These are phyloP conservation scores for Brachionus angularis DNA, from an alignment of 1,140 invertebrate species.

Conservation along the genomic window DNA sequence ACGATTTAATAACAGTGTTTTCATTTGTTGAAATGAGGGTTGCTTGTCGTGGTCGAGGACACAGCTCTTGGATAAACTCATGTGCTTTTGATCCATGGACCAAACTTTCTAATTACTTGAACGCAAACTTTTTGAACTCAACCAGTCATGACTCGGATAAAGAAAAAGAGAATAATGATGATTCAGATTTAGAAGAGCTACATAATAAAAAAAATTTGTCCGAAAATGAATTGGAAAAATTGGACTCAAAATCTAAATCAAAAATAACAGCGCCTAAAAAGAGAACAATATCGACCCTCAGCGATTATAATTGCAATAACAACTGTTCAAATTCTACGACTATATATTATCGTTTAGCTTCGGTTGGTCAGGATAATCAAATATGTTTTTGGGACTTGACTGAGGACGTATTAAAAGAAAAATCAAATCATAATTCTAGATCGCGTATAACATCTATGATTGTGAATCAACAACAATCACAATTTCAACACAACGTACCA, in stretches of 20 bases:
- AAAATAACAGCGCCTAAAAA: constrained; percentile 28
- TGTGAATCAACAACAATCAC: constrained; percentile 28
- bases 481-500: constrained; percentile 1
- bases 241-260: not conserved
- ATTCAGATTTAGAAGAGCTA: constrained; percentile 21
- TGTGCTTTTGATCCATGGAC: constrained; percentile 86
- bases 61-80: constrained; percentile 86
- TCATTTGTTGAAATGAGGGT: constrained; percentile 82
- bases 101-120: constrained; percentile 21
- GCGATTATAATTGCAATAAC: constrained; percentile 48
- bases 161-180: constrained; percentile 11
- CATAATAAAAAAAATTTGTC: not conserved
- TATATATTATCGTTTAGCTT: constrained; percentile 75
- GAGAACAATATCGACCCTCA: constrained; percentile 27
- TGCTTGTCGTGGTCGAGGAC: constrained; percentile 85
- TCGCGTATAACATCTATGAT: constrained; percentile 45
- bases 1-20: constrained; percentile 97
- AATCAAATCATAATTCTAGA: constrained; percentile 49
- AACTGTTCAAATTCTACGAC: not conserved
- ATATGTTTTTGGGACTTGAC: constrained; percentile 97
- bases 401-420: constrained; percentile 76
- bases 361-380: constrained; percentile 95
- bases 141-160: too few relatives aligned
- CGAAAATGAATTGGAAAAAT: constrained; percentile 23
- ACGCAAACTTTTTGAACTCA: not conserved